A percentile compares a stretch with the other conserved stretches of the same genome.
phyloP scores from a whole-genome alignment of 2,797 vertebrate species.

The Enteromius mattozi region DNA sequence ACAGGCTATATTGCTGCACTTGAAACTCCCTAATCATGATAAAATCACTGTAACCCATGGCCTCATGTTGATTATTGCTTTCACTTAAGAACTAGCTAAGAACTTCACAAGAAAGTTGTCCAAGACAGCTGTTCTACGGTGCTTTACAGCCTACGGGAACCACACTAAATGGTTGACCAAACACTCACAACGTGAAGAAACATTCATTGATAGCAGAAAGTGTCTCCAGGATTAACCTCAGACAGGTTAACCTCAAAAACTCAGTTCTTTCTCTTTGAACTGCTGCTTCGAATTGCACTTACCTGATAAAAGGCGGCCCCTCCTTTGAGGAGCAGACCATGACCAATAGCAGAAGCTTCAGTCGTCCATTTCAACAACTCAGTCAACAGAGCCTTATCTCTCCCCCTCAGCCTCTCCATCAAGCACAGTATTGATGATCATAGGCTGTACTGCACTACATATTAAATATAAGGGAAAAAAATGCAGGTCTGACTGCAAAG shows the following conservation, averaged over 20 bases:
- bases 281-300: conserved; percentile 56
- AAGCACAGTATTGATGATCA: conserved; percentile 43
- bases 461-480: conserved; percentile 46
- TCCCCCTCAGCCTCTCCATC: conserved; percentile 27
- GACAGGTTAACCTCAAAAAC: conserved; percentile 57
- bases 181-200: conserved; percentile 54
- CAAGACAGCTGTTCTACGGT: neutral
- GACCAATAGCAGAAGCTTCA: conserved; percentile 56
- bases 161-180: conserved; percentile 39
- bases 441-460: conserved; percentile 37
- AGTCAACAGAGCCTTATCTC: conserved; percentile 53
- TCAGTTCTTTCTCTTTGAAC: conserved; percentile 62
- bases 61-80: neutral
- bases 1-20: neutral
- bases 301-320: conserved; percentile 56
- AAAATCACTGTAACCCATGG: neutral
- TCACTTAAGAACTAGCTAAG: neutral
- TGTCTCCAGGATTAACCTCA: conserved; percentile 64
- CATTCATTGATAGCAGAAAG: conserved; percentile 51
- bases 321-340: conserved; percentile 57
- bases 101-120: conserved; percentile 1
- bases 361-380: conserved; percentile 56
- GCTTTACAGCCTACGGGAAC: conserved; percentile 29
- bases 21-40: neutral
- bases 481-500: neutral